Base-by-base conservation (phyloP, 2,888 invertebrate genomes). In the Eupithecia insigniata region DNA sequence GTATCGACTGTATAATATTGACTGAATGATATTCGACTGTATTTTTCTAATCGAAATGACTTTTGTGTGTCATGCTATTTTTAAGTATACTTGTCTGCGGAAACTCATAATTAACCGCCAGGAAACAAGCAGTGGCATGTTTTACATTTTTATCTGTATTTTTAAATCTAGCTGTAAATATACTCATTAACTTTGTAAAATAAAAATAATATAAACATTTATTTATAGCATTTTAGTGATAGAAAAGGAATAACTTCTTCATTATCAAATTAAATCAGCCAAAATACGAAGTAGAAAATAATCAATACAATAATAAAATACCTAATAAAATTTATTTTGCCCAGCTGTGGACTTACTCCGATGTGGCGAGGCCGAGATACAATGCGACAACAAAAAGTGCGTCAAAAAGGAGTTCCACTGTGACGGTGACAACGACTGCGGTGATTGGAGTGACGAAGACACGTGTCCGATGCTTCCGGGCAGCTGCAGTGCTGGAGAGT, bases 381-480 rank as follows among this genome's bases (percentile, higher is more conserved):
- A 96, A 86, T 98, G 97, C 83, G 92, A 95, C 72, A 96, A 96
- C 83, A 95, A 95, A 36, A 95, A 96, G 71, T 98, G 98, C 86
- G 96, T 98, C 64, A 95, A 96, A 55, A 95, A 95, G 80, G 96
- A 96, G 73, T 98, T 97, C 85, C 96, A 96, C 76, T 98, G 98
- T 84, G 98, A 98, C 80, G 97, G 97, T 0, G 97, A 98, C 83
- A 97, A 97, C 83, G 98, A 98, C 84, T 98, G 98, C 82, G 97
- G 97, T 0, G 98, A 98, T 85, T 97, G 97, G 96, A 97, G 97
- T 69, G 98, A 98, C 83, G 98, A 98, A 85, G 96, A 97, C 82
- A 95, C 96, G 76, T 98, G 98, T 82, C 96, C 96, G 0, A 95
- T 95, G 82, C 91, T 95, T 78, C 95, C 95, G 0, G 95, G 96